Base-by-base conservation (phyloP, 1,140 invertebrate species). In the Calephelis virginiensis region DNA sequence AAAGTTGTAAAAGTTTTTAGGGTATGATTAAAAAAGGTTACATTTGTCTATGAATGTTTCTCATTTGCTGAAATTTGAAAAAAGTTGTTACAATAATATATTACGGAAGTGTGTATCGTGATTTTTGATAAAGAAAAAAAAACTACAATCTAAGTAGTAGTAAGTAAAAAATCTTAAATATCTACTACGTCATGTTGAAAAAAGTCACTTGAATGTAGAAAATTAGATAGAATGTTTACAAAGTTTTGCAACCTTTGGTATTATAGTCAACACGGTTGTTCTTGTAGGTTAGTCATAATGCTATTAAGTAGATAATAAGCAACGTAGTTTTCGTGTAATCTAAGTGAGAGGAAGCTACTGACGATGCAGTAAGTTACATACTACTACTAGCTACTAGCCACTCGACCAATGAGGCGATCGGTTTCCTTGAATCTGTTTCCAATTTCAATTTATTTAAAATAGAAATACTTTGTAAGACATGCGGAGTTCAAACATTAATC, bases 81-180 rank as follows among this genome's bases (percentile, higher is more conserved):
- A 43, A 43, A 43, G 1, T 8, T 43, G 40, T 43, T 43, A 43
- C 6, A 56, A 56, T 2, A 56, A 56, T 11, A 56, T 10, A 17
- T 37, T 17, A 17, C 40, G 40, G 6, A 37, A 37, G 50, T 56
- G 50, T 28, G 28, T 56, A 4, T 14, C 28, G 50, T 5, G 28
- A 28, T 17, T 6, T 37, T 28, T 17, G 6, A 14, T 37, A 12
- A 56, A 56, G 50, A 28, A 56, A 37, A 28, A 53, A 56, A 9
- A 28, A 56, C 8, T 9, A 56, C 17, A 37, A 56, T 56, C 3
- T 43, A 56, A 53, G 8, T 37, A 56, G 50, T 56, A 56, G 50
- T 56, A 56, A 56, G 50, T 56, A 56, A 9, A 56, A 56, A 28
- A 28, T 56, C 50, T 37, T 4, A 56, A 56, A 56, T 56, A 56